These are phyloP conservation scores for Drosophila lini DNA, from an alignment of 1,140 invertebrate genomes.

Conservation along the genomic window DNA sequence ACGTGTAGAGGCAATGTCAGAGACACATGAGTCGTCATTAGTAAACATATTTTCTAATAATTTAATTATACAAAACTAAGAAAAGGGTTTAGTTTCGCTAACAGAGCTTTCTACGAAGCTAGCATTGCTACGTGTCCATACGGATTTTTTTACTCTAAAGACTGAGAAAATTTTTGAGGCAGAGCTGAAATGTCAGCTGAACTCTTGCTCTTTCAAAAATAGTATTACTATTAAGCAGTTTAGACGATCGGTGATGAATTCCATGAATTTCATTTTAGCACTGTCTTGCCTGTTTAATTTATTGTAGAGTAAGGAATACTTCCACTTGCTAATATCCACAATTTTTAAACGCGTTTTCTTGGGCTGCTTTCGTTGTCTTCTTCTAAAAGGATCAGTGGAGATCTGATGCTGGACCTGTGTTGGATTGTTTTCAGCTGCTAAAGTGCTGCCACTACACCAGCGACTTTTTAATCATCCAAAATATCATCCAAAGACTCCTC, in stretches of 20 bases:
- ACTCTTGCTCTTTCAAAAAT: slow-evolving; percentile 5
- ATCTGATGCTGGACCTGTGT: neutral
- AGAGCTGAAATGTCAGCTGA: slow-evolving; percentile 57
- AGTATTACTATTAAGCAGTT: neutral
- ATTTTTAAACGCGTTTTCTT: slow-evolving; percentile 36
- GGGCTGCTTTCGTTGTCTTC: slow-evolving; percentile 15
- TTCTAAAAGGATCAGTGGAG: neutral
- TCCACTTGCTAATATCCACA: neutral
- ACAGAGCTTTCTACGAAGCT: neutral
- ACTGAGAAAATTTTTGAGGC: neutral
- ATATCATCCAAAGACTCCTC: slow-evolving; percentile 1
- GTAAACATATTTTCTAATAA: slow-evolving; percentile 34
- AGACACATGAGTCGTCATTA: slow-evolving; percentile 6
- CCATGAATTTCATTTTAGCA: slow-evolving; percentile 29
- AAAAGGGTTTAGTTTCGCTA: neutral
- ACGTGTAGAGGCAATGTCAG: slow-evolving; percentile 9
- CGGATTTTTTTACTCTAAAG: neutral
- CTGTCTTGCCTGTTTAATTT: neutral
- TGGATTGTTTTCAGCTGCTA: neutral
- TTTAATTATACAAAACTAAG: neutral
- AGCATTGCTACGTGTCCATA: neutral
- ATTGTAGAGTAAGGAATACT: neutral
- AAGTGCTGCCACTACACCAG: neutral
- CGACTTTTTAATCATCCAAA: slow-evolving; percentile 63
- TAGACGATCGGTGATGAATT: neutral